These are phyloP conservation scores for Elmis aenea DNA, from an alignment of 2,888 invertebrate species.

Conservation along the genomic window DNA sequence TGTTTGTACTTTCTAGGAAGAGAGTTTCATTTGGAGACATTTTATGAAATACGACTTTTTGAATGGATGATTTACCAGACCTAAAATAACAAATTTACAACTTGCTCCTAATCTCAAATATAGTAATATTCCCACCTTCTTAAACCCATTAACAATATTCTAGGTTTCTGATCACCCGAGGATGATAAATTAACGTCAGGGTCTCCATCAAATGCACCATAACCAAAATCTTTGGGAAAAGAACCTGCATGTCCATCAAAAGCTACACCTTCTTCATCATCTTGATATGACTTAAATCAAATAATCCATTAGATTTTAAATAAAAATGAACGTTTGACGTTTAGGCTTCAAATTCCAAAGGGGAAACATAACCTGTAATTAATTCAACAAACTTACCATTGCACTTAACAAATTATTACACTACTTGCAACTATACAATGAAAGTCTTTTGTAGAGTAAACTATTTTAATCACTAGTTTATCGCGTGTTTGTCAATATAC, in stretches of 20 bases:
- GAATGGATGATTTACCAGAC: constrained; percentile 98
- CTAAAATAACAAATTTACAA: constrained; percentile 50
- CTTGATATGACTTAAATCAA: constrained; percentile 43
- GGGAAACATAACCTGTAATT: no score
- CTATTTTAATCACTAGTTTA: no score
- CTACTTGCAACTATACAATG: no score
- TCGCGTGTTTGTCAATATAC: no score
- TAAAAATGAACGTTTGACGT: no score
- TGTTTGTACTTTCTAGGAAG: constrained; percentile 96
- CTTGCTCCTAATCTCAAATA: neutral
- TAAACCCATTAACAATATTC: constrained; percentile 91
- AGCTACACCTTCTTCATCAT: constrained; percentile 45
- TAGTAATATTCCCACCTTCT: constrained; percentile 74
- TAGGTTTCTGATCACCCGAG: constrained; percentile 79
- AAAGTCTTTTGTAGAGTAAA: no score
- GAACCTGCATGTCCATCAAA: constrained; percentile 55
- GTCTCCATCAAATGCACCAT: constrained; percentile 82
- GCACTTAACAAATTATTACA: no score
- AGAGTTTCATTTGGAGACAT: constrained; percentile 99
- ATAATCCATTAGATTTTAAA: no score
- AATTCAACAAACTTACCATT: no score
- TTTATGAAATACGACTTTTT: constrained; percentile 99
- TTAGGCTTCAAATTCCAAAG: no score
- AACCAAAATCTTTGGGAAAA: constrained; percentile 91
- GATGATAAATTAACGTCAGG: constrained; percentile 59